Base-by-base conservation (phyloP, 2,888 invertebrate genomes). In the Metopia argyrocephala region DNA sequence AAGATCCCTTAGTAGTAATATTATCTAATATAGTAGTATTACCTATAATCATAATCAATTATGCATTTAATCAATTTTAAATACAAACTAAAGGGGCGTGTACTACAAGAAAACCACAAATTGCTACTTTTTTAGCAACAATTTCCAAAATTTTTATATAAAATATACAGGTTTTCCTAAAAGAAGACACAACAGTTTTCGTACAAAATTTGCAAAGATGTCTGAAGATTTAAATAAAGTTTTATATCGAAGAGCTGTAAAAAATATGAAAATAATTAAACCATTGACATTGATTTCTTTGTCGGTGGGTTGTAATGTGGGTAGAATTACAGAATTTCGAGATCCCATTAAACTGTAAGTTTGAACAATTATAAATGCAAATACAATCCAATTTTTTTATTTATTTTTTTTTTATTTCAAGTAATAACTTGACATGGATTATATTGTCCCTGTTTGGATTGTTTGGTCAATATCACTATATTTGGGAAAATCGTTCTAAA, bases 281-380 rank as follows among this genome's bases (percentile, higher is more conserved):
- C 54, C 78, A 1, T 48, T 68, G 3, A 28, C 56, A 56, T 64
- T 20, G 38, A 74, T 73, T 21, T 48, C 73, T 9, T n/a, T 74
- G 6, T 21, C 57, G 3, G 20, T 73, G 48, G 78, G 78, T 5
- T 61, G 74, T 12, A 73, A 78, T 21, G 15, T 78, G 9, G 46
- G 48, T 27, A 18, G 66, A 9, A 54, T 54, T 38, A n/a, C 71
- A 6, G 18, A 18, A n/a, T 54, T 71, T n/a, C 52, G 50, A 12
- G 57, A 78, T 59, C 70, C 52, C 6, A 4, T 71, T 2, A 79
- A 70, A 21, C 1, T 79, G 79, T 79, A 38, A 75, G 79, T 71
- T n/a, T n/a, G n/a, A n/a, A n/a, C n/a, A n/a, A n/a, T n/a, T n/a
- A n/a, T n/a, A n/a, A n/a, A n/a, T n/a, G n/a, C n/a, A 52, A 52